Conservation (phyloP, 1,140 invertebrate species). For the Reticulitermes speratus region DNA sequence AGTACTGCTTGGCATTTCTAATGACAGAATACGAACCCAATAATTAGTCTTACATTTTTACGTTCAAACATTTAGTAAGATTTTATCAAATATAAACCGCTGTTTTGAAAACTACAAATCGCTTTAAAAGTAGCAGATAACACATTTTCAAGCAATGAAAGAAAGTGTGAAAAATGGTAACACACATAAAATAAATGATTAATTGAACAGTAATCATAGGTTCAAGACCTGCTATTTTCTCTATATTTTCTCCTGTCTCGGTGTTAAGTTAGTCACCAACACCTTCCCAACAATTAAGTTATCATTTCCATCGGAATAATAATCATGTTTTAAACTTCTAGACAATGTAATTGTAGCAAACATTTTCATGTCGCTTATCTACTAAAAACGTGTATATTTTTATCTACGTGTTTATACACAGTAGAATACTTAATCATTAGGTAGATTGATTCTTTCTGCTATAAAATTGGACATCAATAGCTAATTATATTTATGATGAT, state of each 20-base stretch:
- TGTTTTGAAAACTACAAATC: background rate
- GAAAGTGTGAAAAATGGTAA: background rate
- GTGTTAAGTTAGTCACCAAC: background rate
- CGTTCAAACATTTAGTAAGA: background rate
- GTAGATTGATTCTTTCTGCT: too few species aligned
- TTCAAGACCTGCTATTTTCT: background rate
- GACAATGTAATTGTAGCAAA: background rate
- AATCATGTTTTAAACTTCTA: background rate
- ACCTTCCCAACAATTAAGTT: background rate
- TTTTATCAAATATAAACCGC: background rate
- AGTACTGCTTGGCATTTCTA: too few species aligned
- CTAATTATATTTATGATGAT: too few species aligned
- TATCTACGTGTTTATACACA: background rate
- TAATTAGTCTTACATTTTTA: background rate
- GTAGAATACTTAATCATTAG: background rate
- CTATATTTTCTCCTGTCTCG: too few species aligned
- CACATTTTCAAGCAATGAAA: background rate
- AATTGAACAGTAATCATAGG: conserved; percentile 13
- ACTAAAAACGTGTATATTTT: background rate
- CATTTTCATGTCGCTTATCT: background rate
- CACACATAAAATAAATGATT: background rate
- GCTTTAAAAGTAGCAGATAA: background rate
- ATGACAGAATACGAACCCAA: background rate
- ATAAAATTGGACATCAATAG: too few species aligned
- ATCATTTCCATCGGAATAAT: background rate